These are phyloP conservation scores for Empis livida DNA, from an alignment of 2,888 invertebrate genomes.

Conservation along the genomic window DNA sequence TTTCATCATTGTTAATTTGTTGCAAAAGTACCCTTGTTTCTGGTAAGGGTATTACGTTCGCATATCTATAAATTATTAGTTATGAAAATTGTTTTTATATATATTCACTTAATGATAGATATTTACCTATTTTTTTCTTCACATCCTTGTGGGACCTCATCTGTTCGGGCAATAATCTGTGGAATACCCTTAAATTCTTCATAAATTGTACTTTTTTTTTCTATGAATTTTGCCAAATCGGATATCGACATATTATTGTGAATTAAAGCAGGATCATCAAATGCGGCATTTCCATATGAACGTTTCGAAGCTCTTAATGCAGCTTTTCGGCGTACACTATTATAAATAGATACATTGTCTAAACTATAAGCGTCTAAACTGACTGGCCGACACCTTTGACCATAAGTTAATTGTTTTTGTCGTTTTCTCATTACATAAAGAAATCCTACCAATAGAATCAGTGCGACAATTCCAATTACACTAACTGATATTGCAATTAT, in stretches of 20 bases:
- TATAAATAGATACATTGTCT: slow-evolving; percentile 75
- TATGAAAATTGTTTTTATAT: slow-evolving; percentile 3
- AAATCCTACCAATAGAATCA: slow-evolving; percentile 59
- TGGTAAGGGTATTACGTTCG: slow-evolving; percentile 88
- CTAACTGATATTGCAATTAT: slow-evolving; percentile 73
- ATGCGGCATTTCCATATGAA: slow-evolving; percentile 82
- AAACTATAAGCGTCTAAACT: slow-evolving; percentile 80
- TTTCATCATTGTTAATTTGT: slow-evolving; percentile 57
- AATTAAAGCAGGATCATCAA: slow-evolving; percentile 69
- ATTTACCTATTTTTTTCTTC: slow-evolving; percentile 69
- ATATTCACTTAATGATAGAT: slow-evolving; percentile 1
- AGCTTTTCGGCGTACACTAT: slow-evolving; percentile 61
- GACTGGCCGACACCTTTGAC: slow-evolving; percentile 77
- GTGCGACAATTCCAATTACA: slow-evolving; percentile 63
- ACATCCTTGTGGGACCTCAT: slow-evolving; percentile 74
- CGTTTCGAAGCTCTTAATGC: slow-evolving; percentile 65
- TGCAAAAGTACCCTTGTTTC: slow-evolving; percentile 74
- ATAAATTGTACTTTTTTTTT: slow-evolving; percentile 55
- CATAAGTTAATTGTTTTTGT: slow-evolving; percentile 67
- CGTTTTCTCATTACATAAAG: slow-evolving; percentile 71
- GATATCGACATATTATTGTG: slow-evolving; percentile 61
- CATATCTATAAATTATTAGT: slow-evolving; percentile 44
- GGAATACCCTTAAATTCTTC: slow-evolving; percentile 76
- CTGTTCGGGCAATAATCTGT: slow-evolving; percentile 60
- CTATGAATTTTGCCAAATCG: slow-evolving; percentile 59